A percentile compares a stretch with the other conserved stretches of the same genome.
phyloP scores from a whole-genome alignment of 1,140 invertebrate species.

The Pantala flavescens region DNA sequence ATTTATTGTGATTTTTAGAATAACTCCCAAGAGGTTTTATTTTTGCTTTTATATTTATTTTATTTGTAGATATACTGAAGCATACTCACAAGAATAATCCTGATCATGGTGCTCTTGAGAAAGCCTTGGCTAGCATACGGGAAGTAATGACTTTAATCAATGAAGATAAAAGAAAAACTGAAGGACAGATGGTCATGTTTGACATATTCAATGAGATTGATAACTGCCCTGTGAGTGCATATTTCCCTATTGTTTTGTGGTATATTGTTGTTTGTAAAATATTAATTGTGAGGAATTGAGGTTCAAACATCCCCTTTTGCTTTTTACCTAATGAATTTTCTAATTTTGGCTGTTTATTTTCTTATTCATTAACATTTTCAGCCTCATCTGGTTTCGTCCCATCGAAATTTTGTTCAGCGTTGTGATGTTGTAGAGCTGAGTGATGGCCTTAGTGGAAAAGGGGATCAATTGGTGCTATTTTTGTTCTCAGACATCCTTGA shows the following conservation, averaged over 20 bases:
- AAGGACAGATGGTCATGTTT: slow-evolving; percentile 89
- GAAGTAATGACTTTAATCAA: slow-evolving; percentile 95
- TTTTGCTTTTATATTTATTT: slow-evolving; percentile 18
- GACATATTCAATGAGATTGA: slow-evolving; percentile 97
- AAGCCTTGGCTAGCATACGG: slow-evolving; percentile 75
- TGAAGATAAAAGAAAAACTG: slow-evolving; percentile 91
- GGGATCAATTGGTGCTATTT: slow-evolving; percentile 79
- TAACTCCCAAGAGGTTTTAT: too few relatives aligned
- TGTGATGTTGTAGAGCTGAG: slow-evolving; percentile 84
- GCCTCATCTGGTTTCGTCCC: slow-evolving; percentile 81
- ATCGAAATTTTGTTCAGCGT: slow-evolving; percentile 74
- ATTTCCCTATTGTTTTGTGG: not conserved
- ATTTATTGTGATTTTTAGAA: too few relatives aligned
- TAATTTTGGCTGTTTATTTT: not conserved
- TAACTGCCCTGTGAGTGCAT: slow-evolving; percentile 72
- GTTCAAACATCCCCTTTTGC: not conserved
- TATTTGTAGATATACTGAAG: slow-evolving; percentile 76
- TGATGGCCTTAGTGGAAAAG: slow-evolving; percentile 72
- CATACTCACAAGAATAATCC: slow-evolving; percentile 75
- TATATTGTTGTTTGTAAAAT: not conserved
- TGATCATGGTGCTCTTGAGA: slow-evolving; percentile 72
- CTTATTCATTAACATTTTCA: slow-evolving; percentile 34
- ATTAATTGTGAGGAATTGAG: not conserved
- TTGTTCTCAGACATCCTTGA: slow-evolving; percentile 90
- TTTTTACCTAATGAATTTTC: not conserved